A percentile compares a stretch with the other conserved stretches of the same genome.
Conservation (phyloP, 2,797 vertebrate genomes). For the Craterocephalus amniculus region DNA sequence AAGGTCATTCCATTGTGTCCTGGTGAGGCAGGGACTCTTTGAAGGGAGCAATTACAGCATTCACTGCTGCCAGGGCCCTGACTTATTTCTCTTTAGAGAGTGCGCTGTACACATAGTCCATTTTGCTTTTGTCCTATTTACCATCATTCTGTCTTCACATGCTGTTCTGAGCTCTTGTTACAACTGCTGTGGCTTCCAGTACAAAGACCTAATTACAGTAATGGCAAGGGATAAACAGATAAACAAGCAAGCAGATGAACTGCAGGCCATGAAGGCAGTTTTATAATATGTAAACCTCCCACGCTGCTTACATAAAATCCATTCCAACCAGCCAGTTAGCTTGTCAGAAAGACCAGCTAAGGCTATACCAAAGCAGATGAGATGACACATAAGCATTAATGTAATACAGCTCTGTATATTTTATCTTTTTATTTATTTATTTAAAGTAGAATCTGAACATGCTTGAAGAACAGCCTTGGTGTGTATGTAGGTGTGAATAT, state of each 20-base stretch:
- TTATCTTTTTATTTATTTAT: neutral
- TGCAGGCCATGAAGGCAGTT: slow-evolving; percentile 62
- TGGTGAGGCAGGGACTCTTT: slow-evolving; percentile 73
- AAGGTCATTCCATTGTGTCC: slow-evolving; percentile 79
- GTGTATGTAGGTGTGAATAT: slow-evolving; percentile 47
- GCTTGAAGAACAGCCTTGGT: slow-evolving; percentile 25
- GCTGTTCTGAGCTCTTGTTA: slow-evolving; percentile 69
- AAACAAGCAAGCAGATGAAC: slow-evolving; percentile 72
- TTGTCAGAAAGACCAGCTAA: slow-evolving; percentile 48
- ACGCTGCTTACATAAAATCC: slow-evolving; percentile 62
- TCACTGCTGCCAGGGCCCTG: slow-evolving; percentile 68
- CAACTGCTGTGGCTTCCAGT: slow-evolving; percentile 64
- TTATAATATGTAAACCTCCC: slow-evolving; percentile 78
- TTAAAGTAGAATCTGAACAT: slow-evolving; percentile 30
- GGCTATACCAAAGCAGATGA: slow-evolving; percentile 41
- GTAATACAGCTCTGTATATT: slow-evolving; percentile 18
- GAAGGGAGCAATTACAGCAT: slow-evolving; percentile 79
- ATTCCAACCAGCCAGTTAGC: slow-evolving; percentile 54
- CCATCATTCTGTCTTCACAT: slow-evolving; percentile 71
- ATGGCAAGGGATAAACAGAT: slow-evolving; percentile 77
- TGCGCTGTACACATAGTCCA: slow-evolving; percentile 63
- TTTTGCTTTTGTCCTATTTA: slow-evolving; percentile 76
- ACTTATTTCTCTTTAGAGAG: slow-evolving; percentile 75
- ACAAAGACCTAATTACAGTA: slow-evolving; percentile 78
- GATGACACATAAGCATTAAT: slow-evolving; percentile 52